Evolutionary conservation across 2,113 vertebrate species (phyloP), one percentile per base, ranked within the genome.

Genomic region (Sylvia atricapilla): DNA sequence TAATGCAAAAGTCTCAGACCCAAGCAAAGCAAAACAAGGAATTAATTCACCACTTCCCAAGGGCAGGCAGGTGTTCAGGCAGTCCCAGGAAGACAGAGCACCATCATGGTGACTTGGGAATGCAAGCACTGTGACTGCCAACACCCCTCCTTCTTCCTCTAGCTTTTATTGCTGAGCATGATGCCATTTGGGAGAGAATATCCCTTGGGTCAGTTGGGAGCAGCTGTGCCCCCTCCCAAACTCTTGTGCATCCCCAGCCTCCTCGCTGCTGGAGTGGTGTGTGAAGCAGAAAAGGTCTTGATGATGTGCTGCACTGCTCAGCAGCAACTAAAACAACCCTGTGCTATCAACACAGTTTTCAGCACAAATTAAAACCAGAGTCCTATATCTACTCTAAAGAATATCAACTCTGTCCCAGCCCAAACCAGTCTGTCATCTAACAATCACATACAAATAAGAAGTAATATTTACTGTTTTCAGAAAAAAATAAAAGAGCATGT

Each of bases 251-350:
- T 33, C 13, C 23, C 6, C 35, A 60, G 35, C 15, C 41, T 52
- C 1, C 25, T 74, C 0, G 0, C 25, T 50, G 46, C 17, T n/a
- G 20, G 20, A 25, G 19, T 20, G 13, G 10, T 5, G 25, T 15
- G 41, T 75, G 56, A 23, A 70, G 6, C 17, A 60, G 30, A 62
- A 41, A 52, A 58, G 17, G 3, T 27, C 25, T 72, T 79, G 56
- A 3, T 1, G 1, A 12, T 52, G 30, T 47, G 13, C 20, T 13
- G 3, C 2, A 2, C 39, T 50, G 31, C 25, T 31, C 30, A 64
- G 16, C 21, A 37, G 3, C 31, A 37, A 6, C 3, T 0, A 27
- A 74, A 66, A 23, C 4, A 23, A 8, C 11, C 2, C 30, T 67
- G 1, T 14, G 2, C 25, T 68, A 37, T 39, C 18, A 52, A 35